Percentiles rank a stretch among this genome's conserved stretches.
phyloP scores from a whole-genome alignment of 2,113 vertebrate genomes.

The Nerophis lumbriciformis region DNA sequence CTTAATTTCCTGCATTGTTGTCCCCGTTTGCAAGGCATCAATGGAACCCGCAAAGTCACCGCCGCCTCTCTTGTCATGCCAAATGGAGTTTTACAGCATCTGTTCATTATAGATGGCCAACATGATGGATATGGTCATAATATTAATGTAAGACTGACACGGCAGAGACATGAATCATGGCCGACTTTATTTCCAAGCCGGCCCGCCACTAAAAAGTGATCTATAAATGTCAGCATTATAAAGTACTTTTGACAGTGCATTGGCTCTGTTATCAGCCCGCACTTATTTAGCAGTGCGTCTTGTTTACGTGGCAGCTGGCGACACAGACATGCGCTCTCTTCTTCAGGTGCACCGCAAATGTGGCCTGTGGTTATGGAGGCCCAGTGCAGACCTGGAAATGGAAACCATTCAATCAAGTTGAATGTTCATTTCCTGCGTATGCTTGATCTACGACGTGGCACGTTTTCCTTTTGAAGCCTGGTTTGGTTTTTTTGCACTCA shows the following conservation, averaged over 20 bases:
- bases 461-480: slow-evolving; percentile 11
- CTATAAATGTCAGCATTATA: slow-evolving; percentile 76
- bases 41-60: slow-evolving; percentile 30
- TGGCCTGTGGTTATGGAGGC: slow-evolving; percentile 33
- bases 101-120: slow-evolving; percentile 73
- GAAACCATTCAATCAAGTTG: slow-evolving; percentile 54
- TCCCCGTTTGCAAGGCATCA: slow-evolving; percentile 14
- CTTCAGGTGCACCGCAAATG: slow-evolving; percentile 27
- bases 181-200: slow-evolving; percentile 73
- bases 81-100: slow-evolving; percentile 75
- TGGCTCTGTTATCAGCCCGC: slow-evolving; percentile 66
- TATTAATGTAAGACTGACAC: slow-evolving; percentile 79
- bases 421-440: slow-evolving; percentile 47
- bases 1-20: slow-evolving; percentile 9
- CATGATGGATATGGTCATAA: slow-evolving; percentile 79
- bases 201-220: slow-evolving; percentile 73
- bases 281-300: slow-evolving; percentile 70
- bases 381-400: slow-evolving; percentile 39
- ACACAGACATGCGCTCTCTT: not conserved
- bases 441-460: slow-evolving; percentile 1
- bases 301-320: slow-evolving; percentile 37
- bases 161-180: slow-evolving; percentile 74
- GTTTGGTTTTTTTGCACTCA: slow-evolving; percentile 3
- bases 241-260: slow-evolving; percentile 71
- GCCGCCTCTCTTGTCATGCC: slow-evolving; percentile 62